These are phyloP conservation scores for Galaxea fascicularis DNA, from an alignment of 92 coral and sea anemone species.

Conservation along the genomic window DNA sequence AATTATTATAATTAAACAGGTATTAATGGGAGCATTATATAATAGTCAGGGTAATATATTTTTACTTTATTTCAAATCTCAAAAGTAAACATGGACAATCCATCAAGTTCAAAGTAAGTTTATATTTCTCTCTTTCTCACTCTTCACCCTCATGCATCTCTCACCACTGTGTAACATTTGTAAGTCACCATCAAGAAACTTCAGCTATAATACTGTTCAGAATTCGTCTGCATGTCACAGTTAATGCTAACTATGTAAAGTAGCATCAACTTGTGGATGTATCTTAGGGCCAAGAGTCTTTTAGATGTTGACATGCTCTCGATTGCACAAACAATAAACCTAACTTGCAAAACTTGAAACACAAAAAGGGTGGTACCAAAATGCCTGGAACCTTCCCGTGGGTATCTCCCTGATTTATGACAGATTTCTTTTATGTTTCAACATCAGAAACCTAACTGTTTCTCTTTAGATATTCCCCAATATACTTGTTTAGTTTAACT, in stretches of 20 bases:
- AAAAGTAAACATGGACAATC: neutral
- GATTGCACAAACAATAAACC: neutral
- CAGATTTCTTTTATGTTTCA: neutral
- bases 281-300: too few species aligned
- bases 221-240: neutral
- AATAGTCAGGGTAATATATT: neutral
- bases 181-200: neutral
- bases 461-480: neutral
- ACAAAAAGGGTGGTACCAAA: neutral
- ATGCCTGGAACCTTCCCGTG: neutral
- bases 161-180: neutral
- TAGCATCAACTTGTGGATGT: neutral
- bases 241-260: neutral
- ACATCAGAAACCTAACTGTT: slow-evolving; percentile 4
- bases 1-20: neutral
- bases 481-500: neutral
- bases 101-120: neutral
- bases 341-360: neutral
- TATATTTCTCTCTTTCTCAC: neutral
- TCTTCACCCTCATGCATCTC: neutral
- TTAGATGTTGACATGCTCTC: neutral
- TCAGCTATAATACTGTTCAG: neutral
- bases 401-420: neutral
- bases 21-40: neutral
- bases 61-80: neutral